Evolutionary conservation across 2,888 invertebrate species (phyloP).

Genomic region (Heteropelma amictum): DNA sequence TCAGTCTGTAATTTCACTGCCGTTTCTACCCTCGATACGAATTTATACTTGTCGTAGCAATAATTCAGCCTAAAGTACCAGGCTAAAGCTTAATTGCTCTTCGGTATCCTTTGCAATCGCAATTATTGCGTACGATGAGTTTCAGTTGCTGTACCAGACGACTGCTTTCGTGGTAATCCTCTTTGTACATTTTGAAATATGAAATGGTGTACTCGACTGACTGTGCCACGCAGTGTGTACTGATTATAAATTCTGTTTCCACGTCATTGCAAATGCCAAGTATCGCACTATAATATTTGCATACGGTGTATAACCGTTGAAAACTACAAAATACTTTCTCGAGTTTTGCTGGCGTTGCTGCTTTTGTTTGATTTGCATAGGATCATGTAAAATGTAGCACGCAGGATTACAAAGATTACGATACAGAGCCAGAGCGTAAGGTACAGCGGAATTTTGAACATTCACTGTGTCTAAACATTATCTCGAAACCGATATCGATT

Average conservation of each 20-base stretch:
- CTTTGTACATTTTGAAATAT: background rate
- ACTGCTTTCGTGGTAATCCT: constrained; percentile 1
- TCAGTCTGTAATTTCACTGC: too few species aligned
- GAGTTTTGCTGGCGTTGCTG: too few species aligned
- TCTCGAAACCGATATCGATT: too few species aligned
- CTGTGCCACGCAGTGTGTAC: background rate
- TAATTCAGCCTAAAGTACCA: constrained; percentile 60
- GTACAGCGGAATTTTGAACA: too few species aligned
- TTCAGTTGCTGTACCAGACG: constrained; percentile 7
- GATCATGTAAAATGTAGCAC: too few species aligned
- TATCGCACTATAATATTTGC: background rate
- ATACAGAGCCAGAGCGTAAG: too few species aligned
- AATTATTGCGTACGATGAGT: constrained; percentile 61
- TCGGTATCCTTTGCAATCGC: constrained; percentile 61
- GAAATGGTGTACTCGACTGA: background rate
- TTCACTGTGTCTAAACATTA: too few species aligned
- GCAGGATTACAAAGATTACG: too few species aligned
- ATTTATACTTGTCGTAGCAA: constrained; percentile 51
- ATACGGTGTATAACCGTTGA: background rate
- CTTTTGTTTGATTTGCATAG: too few species aligned
- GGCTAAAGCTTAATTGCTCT: constrained; percentile 65
- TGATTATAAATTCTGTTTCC: background rate
- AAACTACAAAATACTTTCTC: background rate
- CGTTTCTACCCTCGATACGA: too few species aligned
- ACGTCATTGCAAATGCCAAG: background rate